phyloP scores from a whole-genome alignment of 2,888 invertebrate species.

The Heliothis peltigera region DNA sequence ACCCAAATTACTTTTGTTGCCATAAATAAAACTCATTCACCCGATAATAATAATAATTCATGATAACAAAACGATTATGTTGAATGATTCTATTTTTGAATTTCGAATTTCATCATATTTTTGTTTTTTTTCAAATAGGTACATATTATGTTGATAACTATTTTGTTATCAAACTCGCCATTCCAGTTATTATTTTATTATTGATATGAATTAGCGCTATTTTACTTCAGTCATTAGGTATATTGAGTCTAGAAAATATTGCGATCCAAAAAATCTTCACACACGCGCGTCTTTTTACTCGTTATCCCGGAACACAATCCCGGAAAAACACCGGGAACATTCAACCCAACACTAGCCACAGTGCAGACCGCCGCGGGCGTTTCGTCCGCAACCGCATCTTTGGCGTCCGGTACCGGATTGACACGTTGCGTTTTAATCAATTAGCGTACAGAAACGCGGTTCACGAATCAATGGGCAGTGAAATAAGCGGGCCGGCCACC shows the following conservation, averaged over 20 bases:
- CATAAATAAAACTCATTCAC: constrained; percentile 2
- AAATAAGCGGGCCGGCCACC: constrained; percentile 85
- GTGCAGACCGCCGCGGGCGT: constrained; percentile 65
- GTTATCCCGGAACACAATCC: no score
- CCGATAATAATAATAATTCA: background rate
- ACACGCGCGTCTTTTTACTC: no score
- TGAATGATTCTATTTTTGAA: background rate
- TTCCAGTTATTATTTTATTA: background rate
- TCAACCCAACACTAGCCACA: constrained; percentile 55
- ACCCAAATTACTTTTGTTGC: background rate
- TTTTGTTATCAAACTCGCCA: background rate
- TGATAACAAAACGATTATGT: background rate
- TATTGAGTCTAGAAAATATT: background rate
- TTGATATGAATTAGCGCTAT: background rate
- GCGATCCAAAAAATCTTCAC: background rate
- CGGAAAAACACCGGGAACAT: no score
- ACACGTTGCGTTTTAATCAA: constrained; percentile 89
- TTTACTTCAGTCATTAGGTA: background rate
- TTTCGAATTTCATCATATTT: background rate
- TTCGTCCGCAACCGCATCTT: constrained; percentile 72
- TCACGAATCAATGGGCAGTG: constrained; percentile 85
- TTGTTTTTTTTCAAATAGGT: background rate
- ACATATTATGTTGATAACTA: background rate
- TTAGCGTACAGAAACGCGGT: constrained; percentile 83
- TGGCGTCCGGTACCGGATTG: constrained; percentile 75